These are phyloP conservation scores for Eubucco bourcierii DNA, from an alignment of 2,113 vertebrate genomes.

Conservation along the genomic window DNA sequence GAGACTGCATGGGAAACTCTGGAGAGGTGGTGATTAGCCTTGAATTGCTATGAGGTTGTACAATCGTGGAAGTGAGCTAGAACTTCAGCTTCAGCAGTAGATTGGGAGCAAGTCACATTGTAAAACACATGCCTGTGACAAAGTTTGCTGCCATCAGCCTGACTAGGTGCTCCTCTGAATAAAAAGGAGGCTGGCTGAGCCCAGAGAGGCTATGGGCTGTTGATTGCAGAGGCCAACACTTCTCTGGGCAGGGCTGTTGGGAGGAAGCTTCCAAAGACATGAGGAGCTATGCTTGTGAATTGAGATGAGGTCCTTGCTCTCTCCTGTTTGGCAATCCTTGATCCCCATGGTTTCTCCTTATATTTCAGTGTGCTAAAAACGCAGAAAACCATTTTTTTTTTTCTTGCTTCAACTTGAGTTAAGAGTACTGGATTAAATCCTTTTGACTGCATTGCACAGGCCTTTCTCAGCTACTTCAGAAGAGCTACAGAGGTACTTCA, in stretches of 20 bases:
- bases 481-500: background rate
- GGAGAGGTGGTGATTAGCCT: background rate
- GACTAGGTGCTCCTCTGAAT: background rate
- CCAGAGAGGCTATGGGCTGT: background rate
- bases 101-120: background rate
- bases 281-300: background rate
- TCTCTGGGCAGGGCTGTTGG: background rate
- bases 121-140: background rate
- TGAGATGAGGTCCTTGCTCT: background rate
- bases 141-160: background rate
- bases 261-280: background rate
- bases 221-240: background rate
- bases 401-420: background rate
- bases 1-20: background rate
- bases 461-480: constrained; percentile 5
- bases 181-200: background rate
- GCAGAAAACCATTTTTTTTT: background rate
- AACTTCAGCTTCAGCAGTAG: background rate
- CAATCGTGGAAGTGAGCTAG: background rate
- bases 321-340: background rate
- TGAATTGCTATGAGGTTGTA: background rate
- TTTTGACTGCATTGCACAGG: background rate
- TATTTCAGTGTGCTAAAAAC: background rate
- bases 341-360: background rate
- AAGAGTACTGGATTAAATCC: background rate